Conservation (phyloP, 1,140 invertebrate genomes). For the Marisa cornuarietis region DNA sequence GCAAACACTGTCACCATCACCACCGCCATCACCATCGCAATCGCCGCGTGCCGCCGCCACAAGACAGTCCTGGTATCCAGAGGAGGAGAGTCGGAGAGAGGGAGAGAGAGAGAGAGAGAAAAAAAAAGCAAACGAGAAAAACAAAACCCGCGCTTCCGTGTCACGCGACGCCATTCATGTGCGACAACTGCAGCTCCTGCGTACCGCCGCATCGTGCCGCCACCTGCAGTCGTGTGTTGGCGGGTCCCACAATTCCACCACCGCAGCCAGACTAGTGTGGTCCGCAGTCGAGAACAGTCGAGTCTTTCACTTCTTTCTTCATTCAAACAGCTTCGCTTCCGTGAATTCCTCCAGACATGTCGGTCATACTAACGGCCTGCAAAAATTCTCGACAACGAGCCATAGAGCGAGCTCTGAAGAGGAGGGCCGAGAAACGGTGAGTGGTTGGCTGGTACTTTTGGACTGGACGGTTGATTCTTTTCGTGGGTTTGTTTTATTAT, state of each 20-base stretch:
- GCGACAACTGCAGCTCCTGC: too few species aligned
- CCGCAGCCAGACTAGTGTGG: too few species aligned
- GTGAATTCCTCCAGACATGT: slow-evolving; percentile 5
- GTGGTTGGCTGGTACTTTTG: not conserved
- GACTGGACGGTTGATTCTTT: not conserved
- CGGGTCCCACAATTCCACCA: too few species aligned
- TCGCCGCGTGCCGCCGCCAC: not conserved
- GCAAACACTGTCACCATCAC: too few species aligned
- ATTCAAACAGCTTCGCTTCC: too few species aligned
- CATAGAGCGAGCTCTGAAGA: slow-evolving; percentile 17
- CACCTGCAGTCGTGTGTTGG: too few species aligned
- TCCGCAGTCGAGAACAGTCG: too few species aligned
- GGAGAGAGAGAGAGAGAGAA: not conserved
- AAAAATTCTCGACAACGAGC: slow-evolving; percentile 21
- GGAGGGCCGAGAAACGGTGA: slow-evolving; percentile 22
- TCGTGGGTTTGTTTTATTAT: too few species aligned
- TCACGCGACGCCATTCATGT: too few species aligned
- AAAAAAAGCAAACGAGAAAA: not conserved
- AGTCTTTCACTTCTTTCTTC: too few species aligned
- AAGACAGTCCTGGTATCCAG: not conserved
- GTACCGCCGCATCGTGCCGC: too few species aligned
- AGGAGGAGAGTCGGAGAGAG: not conserved
- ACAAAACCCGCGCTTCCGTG: too few species aligned
- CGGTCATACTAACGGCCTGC: slow-evolving; percentile 25
- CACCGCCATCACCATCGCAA: not conserved